Conservation (phyloP, 2,113 vertebrate genomes). For the Platichthys flesus region DNA sequence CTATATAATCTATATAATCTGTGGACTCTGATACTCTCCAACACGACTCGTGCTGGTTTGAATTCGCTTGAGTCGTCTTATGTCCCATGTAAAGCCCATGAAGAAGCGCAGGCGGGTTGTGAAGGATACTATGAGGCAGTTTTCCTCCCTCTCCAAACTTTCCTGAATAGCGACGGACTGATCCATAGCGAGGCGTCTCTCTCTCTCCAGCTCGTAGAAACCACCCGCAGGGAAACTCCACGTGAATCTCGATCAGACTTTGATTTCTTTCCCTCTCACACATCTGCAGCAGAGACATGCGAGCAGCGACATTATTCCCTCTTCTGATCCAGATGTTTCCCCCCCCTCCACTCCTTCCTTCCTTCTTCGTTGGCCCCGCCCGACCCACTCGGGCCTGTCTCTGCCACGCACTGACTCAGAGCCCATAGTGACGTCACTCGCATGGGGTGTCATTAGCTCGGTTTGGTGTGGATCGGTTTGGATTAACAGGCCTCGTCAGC, state of each 20-base stretch:
- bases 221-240: not conserved
- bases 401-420: slow-evolving; percentile 77
- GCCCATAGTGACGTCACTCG: slow-evolving; percentile 70
- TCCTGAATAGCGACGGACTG: slow-evolving; percentile 93
- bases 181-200: slow-evolving; percentile 82
- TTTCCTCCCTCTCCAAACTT: slow-evolving; percentile 81
- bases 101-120: not conserved
- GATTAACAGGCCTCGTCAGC: slow-evolving; percentile 26
- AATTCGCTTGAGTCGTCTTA: not conserved
- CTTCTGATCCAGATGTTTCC: slow-evolving; percentile 48
- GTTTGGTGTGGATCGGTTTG: slow-evolving; percentile 15
- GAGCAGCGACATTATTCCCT: slow-evolving; percentile 45
- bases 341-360: not conserved
- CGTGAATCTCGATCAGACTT: not conserved
- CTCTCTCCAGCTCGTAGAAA: not conserved
- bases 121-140: slow-evolving; percentile 92
- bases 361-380: slow-evolving; percentile 18
- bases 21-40: not conserved
- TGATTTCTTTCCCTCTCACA: not conserved
- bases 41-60: not conserved
- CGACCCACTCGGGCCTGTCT: slow-evolving; percentile 56
- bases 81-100: not conserved
- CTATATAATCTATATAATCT: not conserved
- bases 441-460: slow-evolving; percentile 30
- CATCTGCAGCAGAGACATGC: not conserved